These are phyloP conservation scores for Melanotaenia boesemani DNA, from an alignment of 2,797 vertebrate species.

Conservation along the genomic window DNA sequence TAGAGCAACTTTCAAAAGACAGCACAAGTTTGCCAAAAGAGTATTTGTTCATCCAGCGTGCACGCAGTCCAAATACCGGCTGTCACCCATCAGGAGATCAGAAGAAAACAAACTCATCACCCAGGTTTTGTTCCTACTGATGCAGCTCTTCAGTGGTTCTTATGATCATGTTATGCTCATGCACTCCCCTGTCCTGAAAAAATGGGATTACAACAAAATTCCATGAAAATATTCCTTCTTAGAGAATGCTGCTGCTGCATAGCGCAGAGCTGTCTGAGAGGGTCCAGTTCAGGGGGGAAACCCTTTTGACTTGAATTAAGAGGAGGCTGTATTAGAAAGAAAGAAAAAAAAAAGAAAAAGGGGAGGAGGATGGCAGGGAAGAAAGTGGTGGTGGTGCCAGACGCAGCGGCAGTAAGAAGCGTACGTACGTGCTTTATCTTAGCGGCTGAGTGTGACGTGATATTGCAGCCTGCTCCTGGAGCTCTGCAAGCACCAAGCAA, in stretches of 20 bases:
- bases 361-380: conserved; percentile 62
- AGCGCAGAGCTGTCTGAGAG: conserved; percentile 57
- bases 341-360: neutral
- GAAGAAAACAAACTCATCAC: conserved; percentile 27
- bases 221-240: conserved; percentile 62
- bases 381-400: conserved; percentile 79
- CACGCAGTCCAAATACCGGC: conserved; percentile 48
- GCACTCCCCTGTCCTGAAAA: conserved; percentile 8
- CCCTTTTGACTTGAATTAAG: conserved; percentile 74
- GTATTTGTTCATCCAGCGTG: conserved; percentile 44
- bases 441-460: conserved; percentile 87
- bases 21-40: conserved; percentile 55
- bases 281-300: conserved; percentile 73
- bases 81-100: conserved; percentile 48
- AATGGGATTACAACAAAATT: conserved; percentile 33
- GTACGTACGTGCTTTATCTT: conserved; percentile 86
- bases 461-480: conserved; percentile 84
- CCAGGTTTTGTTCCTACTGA: conserved; percentile 47
- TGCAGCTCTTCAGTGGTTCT: conserved; percentile 26
- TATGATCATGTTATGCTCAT: conserved; percentile 30
- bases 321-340: conserved; percentile 49
- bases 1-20: conserved; percentile 62
- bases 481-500: conserved; percentile 75
- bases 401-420: conserved; percentile 79
- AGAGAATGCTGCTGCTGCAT: conserved; percentile 42